A percentile compares a stretch with the other conserved stretches of the same genome.
Conservation (phyloP, 2,797 vertebrate genomes). For the Oreortyx pictus region DNA sequence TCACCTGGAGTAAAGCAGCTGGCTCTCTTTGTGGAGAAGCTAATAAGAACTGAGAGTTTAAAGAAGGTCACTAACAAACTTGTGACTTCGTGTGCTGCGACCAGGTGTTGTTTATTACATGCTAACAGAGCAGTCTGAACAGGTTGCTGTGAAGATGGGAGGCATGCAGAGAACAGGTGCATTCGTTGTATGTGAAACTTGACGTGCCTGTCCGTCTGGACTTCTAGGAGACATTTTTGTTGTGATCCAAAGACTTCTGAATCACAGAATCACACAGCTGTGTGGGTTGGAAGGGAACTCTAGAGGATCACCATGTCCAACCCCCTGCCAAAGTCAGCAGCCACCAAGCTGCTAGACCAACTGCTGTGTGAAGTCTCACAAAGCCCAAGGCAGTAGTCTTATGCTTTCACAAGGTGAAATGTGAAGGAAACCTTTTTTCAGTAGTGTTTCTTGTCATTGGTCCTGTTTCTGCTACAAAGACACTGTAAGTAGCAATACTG, state of each 20-base stretch:
- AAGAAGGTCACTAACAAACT: not conserved
- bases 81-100: not conserved
- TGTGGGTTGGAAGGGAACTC: no score
- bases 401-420: not conserved
- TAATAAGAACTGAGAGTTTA: not conserved
- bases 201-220: not conserved
- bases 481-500: not conserved
- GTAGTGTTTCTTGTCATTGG: not conserved
- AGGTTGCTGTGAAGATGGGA: not conserved
- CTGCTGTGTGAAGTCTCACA: accelerated
- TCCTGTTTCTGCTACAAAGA: not conserved
- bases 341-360: not conserved
- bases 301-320: no score
- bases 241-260: not conserved
- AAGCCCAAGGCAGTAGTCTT: not conserved
- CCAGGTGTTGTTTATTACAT: not conserved
- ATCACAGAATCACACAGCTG: no score
- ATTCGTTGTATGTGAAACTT: not conserved
- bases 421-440: not conserved
- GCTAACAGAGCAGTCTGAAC: not conserved
- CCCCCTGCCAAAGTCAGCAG: not conserved
- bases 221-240: not conserved
- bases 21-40: not conserved
- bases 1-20: not conserved
- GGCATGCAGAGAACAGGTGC: not conserved